A percentile compares a stretch with the other conserved stretches of the same genome.
These are phyloP conservation scores for Brachyopa scutellaris DNA, from an alignment of 2,888 invertebrate genomes.

Conservation along the genomic window DNA sequence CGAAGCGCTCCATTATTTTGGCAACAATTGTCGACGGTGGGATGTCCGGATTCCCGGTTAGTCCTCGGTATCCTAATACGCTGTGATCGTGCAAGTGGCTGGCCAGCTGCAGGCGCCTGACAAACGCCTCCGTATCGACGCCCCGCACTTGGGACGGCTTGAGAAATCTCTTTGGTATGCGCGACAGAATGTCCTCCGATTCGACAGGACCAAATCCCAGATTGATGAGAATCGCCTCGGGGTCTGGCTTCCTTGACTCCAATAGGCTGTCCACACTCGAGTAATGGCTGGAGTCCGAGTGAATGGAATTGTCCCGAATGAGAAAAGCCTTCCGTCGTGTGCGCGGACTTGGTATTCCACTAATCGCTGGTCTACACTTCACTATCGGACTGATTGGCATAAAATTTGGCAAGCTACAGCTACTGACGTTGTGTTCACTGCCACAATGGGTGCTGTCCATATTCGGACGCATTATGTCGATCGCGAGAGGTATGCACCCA, in stretches of 20 bases:
- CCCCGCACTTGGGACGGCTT: conserved; percentile 90
- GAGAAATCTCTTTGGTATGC: conserved; percentile 91
- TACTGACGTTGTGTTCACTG: conserved; percentile 58
- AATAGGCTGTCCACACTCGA: conserved; percentile 92
- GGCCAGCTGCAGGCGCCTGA: conserved; percentile 88
- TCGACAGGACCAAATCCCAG: conserved; percentile 90
- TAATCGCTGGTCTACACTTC: conserved; percentile 21
- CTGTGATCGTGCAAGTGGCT: conserved; percentile 89
- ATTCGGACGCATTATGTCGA: conserved; percentile 50
- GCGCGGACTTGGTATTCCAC: conserved; percentile 58
- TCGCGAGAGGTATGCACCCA: conserved; percentile 44
- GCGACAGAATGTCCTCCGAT: conserved; percentile 86
- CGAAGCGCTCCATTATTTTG: conserved; percentile 89
- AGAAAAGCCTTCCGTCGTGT: conserved; percentile 74
- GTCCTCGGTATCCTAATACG: conserved; percentile 88
- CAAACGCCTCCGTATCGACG: conserved; percentile 89
- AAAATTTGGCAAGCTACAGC: conserved; percentile 68
- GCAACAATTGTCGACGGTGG: conserved; percentile 91
- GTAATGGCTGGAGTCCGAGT: conserved; percentile 85
- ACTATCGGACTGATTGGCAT: conserved; percentile 71
- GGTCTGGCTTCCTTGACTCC: conserved; percentile 92
- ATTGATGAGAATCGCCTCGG: conserved; percentile 92
- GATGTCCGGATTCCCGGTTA: conserved; percentile 90
- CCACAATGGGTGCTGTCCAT: conserved; percentile 64
- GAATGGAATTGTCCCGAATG: conserved; percentile 79